Base-by-base conservation (phyloP, 1,140 invertebrate species). In the Uloborus diversus region DNA sequence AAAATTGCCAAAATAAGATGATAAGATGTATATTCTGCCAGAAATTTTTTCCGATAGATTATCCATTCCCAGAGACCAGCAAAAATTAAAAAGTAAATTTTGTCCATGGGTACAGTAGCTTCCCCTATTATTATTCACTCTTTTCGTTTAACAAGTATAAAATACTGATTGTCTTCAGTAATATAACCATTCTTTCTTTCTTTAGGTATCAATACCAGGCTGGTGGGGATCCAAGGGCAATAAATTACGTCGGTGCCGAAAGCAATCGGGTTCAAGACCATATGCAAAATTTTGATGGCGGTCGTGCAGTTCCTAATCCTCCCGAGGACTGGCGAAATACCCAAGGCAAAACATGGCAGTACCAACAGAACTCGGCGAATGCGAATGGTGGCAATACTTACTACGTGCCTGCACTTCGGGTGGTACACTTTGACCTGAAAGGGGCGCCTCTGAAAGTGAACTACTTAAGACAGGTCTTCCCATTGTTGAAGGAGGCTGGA, bases 341-440 rank as follows among this genome's bases (percentile, higher is more conserved):
- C 1, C 79, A 76, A n/a, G 33, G 62, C 17, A 64, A 49, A 23
- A 59, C 70, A 1, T 71, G 69, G 68, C 61, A 78, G 11, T 73
- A 78, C 32, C 70, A 66, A 35, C 61, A 69, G 47, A 68, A 59
- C 9, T 3, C 23, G 25, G 64, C 66, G 20, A 53, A 37, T 32
- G 76, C 64, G 9, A 69, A 68, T 17, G 25, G 49, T 2, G 73
- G 20, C 13, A 81, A 59, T 14, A 64, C 42, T 3, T 56, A 73
- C 7, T 83, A 75, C 35, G 59, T 83, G 7, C 84, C 84, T 1
- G 30, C 71, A 13, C 49, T 85, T 14, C 82, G 92, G 82, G 86
- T 93, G 62, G 87, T 93, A 37, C 93, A 94, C 86, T 88, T 94
- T 59, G 93, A 94, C 87, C 85, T 93, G n/a, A 94, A 94, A 86